Conservation (phyloP, 2,888 invertebrate species). For the Tethea ocularis region DNA sequence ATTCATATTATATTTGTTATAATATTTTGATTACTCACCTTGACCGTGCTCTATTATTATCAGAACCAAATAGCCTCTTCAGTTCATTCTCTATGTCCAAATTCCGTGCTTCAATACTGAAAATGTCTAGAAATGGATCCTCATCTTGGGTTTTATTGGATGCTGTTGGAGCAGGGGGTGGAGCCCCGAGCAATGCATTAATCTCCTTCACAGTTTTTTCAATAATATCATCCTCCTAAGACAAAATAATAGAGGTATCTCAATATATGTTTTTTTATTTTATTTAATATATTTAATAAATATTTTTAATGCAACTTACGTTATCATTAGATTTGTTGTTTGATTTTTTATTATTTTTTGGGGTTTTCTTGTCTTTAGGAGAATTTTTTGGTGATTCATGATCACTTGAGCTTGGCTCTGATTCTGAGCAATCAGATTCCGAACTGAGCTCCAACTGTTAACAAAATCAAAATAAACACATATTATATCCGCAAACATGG, state of each 20-base stretch:
- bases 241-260: neutral
- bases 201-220: constrained; percentile 56
- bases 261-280: too few species aligned
- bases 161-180: constrained; percentile 19
- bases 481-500: too few species aligned
- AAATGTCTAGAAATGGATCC: constrained; percentile 17
- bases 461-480: too few species aligned
- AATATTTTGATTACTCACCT: constrained; percentile 14
- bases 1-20: too few species aligned
- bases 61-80: constrained; percentile 46
- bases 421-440: constrained; percentile 9
- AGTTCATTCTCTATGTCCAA: constrained; percentile 48
- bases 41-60: constrained; percentile 27
- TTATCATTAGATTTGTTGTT: neutral
- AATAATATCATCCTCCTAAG: constrained; percentile 51
- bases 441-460: constrained; percentile 36
- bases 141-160: neutral
- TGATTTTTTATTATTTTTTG: neutral
- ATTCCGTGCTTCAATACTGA: constrained; percentile 37
- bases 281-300: neutral
- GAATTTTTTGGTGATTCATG: constrained; percentile 15
- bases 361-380: constrained; percentile 20
- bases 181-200: constrained; percentile 54
- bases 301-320: too few species aligned
- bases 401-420: constrained; percentile 17